Conservation (phyloP, 2,113 vertebrate species). For the Ivindomyrus marchei region DNA sequence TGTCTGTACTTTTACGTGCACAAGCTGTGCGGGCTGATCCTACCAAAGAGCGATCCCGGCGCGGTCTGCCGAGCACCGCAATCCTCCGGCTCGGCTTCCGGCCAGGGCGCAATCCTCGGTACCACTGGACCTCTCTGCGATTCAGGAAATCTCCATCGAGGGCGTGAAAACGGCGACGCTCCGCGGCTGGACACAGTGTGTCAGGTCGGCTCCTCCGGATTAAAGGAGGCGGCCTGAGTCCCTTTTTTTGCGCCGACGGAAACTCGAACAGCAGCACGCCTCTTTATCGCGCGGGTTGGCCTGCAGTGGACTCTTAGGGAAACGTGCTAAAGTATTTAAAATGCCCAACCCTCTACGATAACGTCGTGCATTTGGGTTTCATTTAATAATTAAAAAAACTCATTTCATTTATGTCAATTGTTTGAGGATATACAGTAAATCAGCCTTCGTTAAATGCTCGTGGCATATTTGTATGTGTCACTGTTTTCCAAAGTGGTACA, state of each 20-base stretch:
- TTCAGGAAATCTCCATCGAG: constrained; percentile 15
- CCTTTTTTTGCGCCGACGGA: constrained; percentile 17
- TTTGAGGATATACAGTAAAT: not conserved
- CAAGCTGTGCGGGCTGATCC: not conserved
- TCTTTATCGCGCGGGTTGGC: not conserved
- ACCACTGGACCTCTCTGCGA: not conserved
- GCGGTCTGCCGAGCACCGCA: not conserved
- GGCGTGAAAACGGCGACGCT: not conserved
- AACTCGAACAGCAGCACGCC: not conserved
- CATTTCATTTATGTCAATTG: not conserved
- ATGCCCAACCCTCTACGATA: not conserved
- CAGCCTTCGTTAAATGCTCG: not conserved
- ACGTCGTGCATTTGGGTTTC: not conserved
- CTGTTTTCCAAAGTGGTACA: not conserved
- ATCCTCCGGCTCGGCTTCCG: not conserved
- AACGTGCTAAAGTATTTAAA: not conserved
- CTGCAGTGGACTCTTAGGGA: constrained; percentile 11
- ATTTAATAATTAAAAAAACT: not conserved
- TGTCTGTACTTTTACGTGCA: not conserved
- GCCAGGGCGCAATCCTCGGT: not conserved
- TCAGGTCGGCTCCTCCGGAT: constrained; percentile 19
- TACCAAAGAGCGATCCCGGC: not conserved
- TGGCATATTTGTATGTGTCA: not conserved
- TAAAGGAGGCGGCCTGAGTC: constrained; percentile 13
- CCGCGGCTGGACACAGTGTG: not conserved